Conservation (phyloP, 2,888 invertebrate genomes). For the Molanna angustata region DNA sequence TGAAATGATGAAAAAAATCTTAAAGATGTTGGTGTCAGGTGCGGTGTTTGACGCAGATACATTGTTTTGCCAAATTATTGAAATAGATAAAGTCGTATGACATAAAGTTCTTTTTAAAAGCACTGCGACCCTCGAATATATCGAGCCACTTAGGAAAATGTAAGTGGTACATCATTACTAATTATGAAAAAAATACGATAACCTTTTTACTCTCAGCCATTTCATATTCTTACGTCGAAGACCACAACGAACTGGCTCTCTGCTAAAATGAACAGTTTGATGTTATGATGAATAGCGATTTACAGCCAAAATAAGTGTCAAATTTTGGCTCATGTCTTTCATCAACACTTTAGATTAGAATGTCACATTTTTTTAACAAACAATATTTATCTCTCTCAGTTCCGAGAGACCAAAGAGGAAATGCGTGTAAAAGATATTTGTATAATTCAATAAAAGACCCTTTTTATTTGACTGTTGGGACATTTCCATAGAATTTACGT, state of each 20-base stretch:
- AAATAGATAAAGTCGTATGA: constrained; percentile 12
- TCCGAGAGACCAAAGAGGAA: too few relatives aligned
- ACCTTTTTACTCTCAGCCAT: not conserved
- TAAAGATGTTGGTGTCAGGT: constrained; percentile 7
- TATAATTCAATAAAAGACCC: too few relatives aligned
- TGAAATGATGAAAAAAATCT: too few relatives aligned
- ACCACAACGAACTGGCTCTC: not conserved
- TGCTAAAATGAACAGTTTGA: not conserved
- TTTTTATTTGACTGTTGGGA: too few relatives aligned
- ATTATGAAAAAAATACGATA: too few relatives aligned
- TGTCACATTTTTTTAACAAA: too few relatives aligned
- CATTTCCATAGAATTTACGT: too few relatives aligned
- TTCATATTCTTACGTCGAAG: not conserved
- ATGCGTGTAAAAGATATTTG: too few relatives aligned
- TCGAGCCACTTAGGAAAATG: not conserved
- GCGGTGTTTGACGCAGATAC: constrained; percentile 12
- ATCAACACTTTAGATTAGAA: not conserved
- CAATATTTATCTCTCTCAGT: too few relatives aligned
- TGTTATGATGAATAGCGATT: not conserved
- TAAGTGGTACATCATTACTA: too few relatives aligned
- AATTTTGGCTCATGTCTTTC: not conserved
- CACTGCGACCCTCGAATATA: too few relatives aligned
- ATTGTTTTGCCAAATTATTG: constrained; percentile 16
- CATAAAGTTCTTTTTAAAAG: too few relatives aligned
- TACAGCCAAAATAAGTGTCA: not conserved